Evolutionary conservation across 2,888 invertebrate genomes (phyloP).

Genomic region (Zonitis immaculata): DNA sequence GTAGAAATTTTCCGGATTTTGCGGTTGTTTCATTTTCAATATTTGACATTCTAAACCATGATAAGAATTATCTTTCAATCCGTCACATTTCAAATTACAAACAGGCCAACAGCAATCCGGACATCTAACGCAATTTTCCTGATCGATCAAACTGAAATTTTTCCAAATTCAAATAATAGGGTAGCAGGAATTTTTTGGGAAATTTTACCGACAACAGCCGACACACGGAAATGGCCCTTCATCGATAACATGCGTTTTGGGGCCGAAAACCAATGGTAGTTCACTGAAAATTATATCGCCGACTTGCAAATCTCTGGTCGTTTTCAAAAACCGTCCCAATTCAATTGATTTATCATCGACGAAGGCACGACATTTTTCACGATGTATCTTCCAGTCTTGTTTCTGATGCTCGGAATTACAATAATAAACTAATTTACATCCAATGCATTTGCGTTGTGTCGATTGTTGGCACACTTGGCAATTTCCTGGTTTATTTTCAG

Average conservation of each 20-base stretch:
- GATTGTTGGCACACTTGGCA: constrained; percentile 55
- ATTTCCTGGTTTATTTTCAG: constrained; percentile 6
- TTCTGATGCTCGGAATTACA: constrained; percentile 69
- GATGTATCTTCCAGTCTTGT: constrained; percentile 67
- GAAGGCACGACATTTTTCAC: constrained; percentile 57
- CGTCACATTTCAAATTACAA: constrained; percentile 60
- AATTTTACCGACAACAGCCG: constrained; percentile 67
- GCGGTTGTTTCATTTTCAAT: constrained; percentile 53
- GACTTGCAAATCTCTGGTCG: constrained; percentile 62
- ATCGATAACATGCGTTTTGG: constrained; percentile 57
- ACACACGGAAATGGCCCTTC: constrained; percentile 63
- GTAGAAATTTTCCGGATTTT: constrained; percentile 47
- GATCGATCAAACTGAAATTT: constrained; percentile 14
- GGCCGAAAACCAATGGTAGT: constrained; percentile 61
- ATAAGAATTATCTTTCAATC: constrained; percentile 55
- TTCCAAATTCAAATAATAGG: neutral
- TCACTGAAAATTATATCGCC: constrained; percentile 66
- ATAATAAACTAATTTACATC: constrained; percentile 65
- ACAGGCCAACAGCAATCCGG: constrained; percentile 66
- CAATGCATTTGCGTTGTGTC: constrained; percentile 62
- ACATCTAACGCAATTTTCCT: constrained; percentile 28
- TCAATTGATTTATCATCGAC: constrained; percentile 51
- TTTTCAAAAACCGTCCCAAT: constrained; percentile 60
- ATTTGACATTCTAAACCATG: constrained; percentile 64
- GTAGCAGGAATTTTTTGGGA: constrained; percentile 3